A percentile compares a stretch with the other conserved stretches of the same genome.
Evolutionary conservation across 2,113 vertebrate species (phyloP).

Genomic region (Microtus montanus): DNA sequence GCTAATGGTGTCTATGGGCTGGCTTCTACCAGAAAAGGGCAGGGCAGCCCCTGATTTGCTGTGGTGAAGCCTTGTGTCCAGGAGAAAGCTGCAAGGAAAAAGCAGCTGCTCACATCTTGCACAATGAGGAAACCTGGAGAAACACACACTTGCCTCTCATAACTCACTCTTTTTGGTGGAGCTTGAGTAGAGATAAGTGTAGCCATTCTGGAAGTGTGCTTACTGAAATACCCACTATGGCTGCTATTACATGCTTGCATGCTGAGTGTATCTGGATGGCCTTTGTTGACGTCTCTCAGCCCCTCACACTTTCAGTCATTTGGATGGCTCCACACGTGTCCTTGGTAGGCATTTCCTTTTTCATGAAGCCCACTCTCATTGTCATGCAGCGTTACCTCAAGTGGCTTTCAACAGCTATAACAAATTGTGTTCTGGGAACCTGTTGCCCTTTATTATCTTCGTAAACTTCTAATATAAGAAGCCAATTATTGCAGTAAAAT

Average conservation of each 20-base stretch:
- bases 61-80: not conserved
- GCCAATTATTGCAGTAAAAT: not conserved
- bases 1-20: constrained; percentile 30
- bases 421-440: not conserved
- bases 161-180: not conserved
- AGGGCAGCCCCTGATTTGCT: not conserved
- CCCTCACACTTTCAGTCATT: not conserved
- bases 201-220: not conserved
- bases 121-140: not conserved
- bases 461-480: constrained; percentile 49
- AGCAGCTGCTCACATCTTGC: not conserved
- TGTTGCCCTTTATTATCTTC: constrained; percentile 15
- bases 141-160: not conserved
- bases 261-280: not conserved
- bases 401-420: not conserved
- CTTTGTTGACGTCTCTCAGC: not conserved
- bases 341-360: constrained; percentile 13
- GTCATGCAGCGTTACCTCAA: not conserved
- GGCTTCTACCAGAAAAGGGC: constrained; percentile 34
- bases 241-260: not conserved
- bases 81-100: not conserved
- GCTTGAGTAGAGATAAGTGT: not conserved
- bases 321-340: not conserved
- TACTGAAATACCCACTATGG: not conserved
- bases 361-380: not conserved